phyloP scores from a whole-genome alignment of 2,797 vertebrate genomes.

The Dallia pectoralis region DNA sequence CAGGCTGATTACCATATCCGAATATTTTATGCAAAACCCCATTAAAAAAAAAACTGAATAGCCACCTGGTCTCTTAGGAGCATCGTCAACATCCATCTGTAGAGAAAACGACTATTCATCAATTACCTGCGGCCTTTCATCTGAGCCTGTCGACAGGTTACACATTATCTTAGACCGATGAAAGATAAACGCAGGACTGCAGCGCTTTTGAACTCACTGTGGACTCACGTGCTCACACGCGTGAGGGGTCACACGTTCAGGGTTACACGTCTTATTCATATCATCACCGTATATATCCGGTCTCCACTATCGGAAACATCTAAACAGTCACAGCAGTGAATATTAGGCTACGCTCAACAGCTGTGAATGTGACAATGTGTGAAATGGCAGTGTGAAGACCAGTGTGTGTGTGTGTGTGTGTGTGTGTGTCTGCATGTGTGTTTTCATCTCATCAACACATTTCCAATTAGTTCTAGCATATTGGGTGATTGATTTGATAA shows the following conservation, averaged over 20 bases:
- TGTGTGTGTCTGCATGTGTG: background rate
- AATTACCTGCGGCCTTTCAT: background rate
- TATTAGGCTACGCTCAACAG: background rate
- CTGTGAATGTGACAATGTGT: background rate
- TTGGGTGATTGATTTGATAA: background rate
- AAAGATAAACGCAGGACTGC: background rate
- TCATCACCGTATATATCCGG: background rate
- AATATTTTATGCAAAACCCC: background rate
- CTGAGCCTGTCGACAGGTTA: background rate
- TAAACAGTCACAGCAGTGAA: background rate
- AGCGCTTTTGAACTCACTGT: background rate
- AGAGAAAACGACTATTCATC: background rate
- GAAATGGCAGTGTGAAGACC: too few relatives aligned
- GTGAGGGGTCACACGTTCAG: too few relatives aligned
- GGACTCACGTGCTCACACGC: background rate
- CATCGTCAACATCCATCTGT: background rate
- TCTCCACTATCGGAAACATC: background rate
- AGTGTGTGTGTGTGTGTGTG: too few relatives aligned
- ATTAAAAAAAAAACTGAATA: background rate
- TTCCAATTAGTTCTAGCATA: background rate
- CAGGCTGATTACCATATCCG: slow-evolving; percentile 4
- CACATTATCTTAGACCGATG: background rate
- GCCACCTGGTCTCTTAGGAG: background rate
- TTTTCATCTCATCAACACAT: background rate
- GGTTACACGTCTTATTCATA: too few relatives aligned